Base-by-base conservation (phyloP, 2,797 vertebrate genomes). In the Phyllotis vaccarum region DNA sequence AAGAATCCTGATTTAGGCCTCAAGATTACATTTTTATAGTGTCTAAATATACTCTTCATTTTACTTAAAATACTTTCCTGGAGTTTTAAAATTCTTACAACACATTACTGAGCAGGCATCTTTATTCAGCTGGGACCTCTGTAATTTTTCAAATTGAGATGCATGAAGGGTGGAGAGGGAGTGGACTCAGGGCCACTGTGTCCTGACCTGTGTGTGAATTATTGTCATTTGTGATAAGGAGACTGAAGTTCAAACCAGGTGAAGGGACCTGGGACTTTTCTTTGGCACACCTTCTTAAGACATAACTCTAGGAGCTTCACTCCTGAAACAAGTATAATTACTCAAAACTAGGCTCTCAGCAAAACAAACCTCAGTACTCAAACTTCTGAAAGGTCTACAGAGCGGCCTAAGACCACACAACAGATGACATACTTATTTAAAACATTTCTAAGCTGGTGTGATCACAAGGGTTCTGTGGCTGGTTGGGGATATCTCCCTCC, bases 31-130 rank as follows among this genome's bases (percentile, higher is more conserved):
- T 90, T 93, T 72, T 62, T 43, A 46, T 14, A 96, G 22, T 70
- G 16, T 72, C 93, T 93, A 91, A 80, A 49, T 81, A 37, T 56
- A 96, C 68, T 94, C 79, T 56, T 94, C 49, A 85, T 66, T 85
- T 91, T 56, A 75, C 37, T 52, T 96, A 93, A 54, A 95, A 93
- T 91, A 95, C 31, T 83, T 92, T 80, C 74, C 90, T 66, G 49
- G 62, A 94, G 43, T 83, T 40, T 93, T 94, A 66, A 89, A 90
- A 89, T 89, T 80, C 83, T 91, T 90, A 81, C 52, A 56, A 46
- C 5, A 19, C 46, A 52, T 82, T 82, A 92, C 27, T 82, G 62
- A 72, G 37, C 10, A 89, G 62, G 31, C 9, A 52, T 19, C 60
- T 70, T 86, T 64, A 75, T 83, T 83, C 52, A 88, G 52, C n/a